phyloP scores from a whole-genome alignment of 2,797 vertebrate genomes.

The Pseudomugil gertrudae region DNA sequence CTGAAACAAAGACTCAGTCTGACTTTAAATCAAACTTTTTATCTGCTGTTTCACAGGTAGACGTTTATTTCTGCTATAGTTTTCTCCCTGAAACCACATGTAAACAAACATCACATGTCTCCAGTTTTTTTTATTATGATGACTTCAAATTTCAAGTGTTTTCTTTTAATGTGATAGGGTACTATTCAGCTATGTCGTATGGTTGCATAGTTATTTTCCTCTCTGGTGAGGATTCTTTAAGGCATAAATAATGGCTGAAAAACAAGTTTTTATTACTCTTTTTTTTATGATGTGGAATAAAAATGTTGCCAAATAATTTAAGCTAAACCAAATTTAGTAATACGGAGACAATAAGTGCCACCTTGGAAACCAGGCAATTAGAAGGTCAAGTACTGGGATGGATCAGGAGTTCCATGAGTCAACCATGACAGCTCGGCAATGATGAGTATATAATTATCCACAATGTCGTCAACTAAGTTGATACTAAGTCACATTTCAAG shows the following conservation, averaged over 20 bases:
- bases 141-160: too few species aligned
- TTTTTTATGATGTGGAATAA: slow-evolving; percentile 62
- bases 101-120: slow-evolving; percentile 11
- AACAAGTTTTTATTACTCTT: too few species aligned
- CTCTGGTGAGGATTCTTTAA: too few species aligned
- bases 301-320: slow-evolving; percentile 77
- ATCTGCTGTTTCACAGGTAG: slow-evolving; percentile 40
- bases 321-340: slow-evolving; percentile 84
- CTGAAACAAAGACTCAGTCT: slow-evolving; percentile 24
- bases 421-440: slow-evolving; percentile 60
- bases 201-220: too few species aligned
- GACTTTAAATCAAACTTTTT: slow-evolving; percentile 28
- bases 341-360: slow-evolving; percentile 83
- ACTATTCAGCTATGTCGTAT: too few species aligned
- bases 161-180: too few species aligned
- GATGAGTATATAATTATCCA: slow-evolving; percentile 41
- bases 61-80: slow-evolving; percentile 29
- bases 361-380: slow-evolving; percentile 86
- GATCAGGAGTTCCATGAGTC: slow-evolving; percentile 57
- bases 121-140: neutral
- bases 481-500: slow-evolving; percentile 35
- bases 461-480: neutral
- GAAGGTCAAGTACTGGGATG: slow-evolving; percentile 74
- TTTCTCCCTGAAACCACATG: slow-evolving; percentile 28
- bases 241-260: too few species aligned